Evolutionary conservation across 1,140 invertebrate genomes (phyloP).

Genomic region (Manduca sexta): DNA sequence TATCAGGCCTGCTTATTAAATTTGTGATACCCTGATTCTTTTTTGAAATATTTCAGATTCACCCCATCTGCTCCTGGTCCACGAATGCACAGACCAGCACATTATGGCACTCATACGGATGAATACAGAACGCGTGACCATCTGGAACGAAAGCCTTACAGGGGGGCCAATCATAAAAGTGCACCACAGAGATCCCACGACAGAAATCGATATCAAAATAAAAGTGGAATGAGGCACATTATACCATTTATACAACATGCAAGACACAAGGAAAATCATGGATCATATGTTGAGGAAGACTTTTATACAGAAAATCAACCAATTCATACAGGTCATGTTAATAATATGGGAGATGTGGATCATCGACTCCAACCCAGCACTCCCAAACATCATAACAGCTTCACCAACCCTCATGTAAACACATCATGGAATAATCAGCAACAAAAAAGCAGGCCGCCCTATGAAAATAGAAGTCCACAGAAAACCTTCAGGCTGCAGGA

Average conservation of each 20-base stretch:
- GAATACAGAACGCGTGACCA: constrained; percentile 19
- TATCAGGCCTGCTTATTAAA: too few species aligned
- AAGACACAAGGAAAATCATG: constrained; percentile 19
- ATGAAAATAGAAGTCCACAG: constrained; percentile 26
- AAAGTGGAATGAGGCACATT: constrained; percentile 1
- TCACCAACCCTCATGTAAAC: too few species aligned
- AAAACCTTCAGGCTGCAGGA: constrained; percentile 19
- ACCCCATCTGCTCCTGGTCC: constrained; percentile 31
- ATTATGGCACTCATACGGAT: constrained; percentile 12
- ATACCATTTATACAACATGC: background rate
- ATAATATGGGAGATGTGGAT: constrained; percentile 55
- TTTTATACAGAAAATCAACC: constrained; percentile 24
- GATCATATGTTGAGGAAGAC: constrained; percentile 14
- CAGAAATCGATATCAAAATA: constrained; percentile 19
- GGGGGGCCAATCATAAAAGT: constrained; percentile 19
- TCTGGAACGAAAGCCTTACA: constrained; percentile 34
- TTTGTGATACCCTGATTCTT: too few species aligned
- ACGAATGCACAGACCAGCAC: constrained; percentile 22
- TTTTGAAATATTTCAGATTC: constrained; percentile 41
- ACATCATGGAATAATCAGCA: constrained; percentile 18
- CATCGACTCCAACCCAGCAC: constrained; percentile 20
- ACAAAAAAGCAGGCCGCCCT: constrained; percentile 17
- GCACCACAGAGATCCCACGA: constrained; percentile 22
- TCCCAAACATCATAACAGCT: too few species aligned
- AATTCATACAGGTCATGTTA: constrained; percentile 28